Evolutionary conservation across 2,888 invertebrate genomes (phyloP).

Genomic region (Chrysotoxum bicinctum): DNA sequence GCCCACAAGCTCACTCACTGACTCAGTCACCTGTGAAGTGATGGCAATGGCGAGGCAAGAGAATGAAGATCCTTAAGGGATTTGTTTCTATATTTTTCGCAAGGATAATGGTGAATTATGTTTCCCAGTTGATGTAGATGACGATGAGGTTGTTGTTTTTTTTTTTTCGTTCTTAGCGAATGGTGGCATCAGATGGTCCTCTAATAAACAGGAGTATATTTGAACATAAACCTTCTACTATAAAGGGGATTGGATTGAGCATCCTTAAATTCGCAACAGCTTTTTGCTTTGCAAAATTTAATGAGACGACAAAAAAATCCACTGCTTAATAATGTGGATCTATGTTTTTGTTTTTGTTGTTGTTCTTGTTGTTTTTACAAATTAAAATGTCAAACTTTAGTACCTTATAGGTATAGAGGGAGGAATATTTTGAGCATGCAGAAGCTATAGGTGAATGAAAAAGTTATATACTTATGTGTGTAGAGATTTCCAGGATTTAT

Average conservation of each 20-base stretch:
- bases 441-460: background rate
- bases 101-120: constrained; percentile 47
- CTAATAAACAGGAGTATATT: constrained; percentile 51
- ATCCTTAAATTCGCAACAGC: constrained; percentile 37
- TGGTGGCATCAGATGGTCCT: constrained; percentile 50
- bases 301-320: constrained; percentile 30
- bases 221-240: constrained; percentile 17
- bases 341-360: background rate
- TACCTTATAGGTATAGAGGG: background rate
- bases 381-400: constrained; percentile 26
- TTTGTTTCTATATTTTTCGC: constrained; percentile 29
- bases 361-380: constrained; percentile 4
- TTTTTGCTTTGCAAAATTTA: constrained; percentile 46
- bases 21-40: constrained; percentile 31
- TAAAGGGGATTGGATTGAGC: constrained; percentile 14
- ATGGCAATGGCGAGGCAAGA: background rate
- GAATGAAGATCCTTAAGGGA: constrained; percentile 2
- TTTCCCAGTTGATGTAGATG: constrained; percentile 26
- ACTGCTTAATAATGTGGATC: constrained; percentile 41
- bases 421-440: constrained; percentile 8
- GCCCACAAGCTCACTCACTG: constrained; percentile 46
- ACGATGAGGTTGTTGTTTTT: constrained; percentile 35
- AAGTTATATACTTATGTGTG: background rate
- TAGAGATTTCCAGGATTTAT: background rate
- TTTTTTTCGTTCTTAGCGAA: background rate